Conservation (phyloP, 1,140 invertebrate species). For the Magallana angulata region DNA sequence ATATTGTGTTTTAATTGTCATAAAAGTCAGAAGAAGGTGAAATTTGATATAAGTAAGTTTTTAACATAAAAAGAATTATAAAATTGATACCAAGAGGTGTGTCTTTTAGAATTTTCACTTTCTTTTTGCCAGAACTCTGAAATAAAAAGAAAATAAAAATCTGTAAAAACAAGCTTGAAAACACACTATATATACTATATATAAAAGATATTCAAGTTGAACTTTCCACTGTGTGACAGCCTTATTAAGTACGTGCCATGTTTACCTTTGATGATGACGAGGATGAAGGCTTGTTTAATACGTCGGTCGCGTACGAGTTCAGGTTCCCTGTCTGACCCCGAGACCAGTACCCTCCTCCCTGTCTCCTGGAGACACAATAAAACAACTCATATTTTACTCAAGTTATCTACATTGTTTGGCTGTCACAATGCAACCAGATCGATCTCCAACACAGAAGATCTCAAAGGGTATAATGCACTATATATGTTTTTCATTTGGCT, state of each 20-base stretch:
- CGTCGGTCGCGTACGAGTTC: conserved; percentile 73
- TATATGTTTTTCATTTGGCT: too few species aligned
- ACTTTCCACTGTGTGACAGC: too few species aligned
- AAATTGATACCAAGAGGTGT: conserved; percentile 67
- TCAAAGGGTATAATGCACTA: too few species aligned
- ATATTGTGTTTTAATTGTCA: too few species aligned
- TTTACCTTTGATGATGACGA: conserved; percentile 54
- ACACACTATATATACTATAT: too few species aligned
- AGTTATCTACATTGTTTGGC: too few species aligned
- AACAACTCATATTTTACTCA: too few species aligned
- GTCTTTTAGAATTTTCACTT: conserved; percentile 76
- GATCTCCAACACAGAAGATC: too few species aligned
- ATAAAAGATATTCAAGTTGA: too few species aligned
- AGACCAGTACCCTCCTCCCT: conserved; percentile 76
- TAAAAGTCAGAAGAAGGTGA: too few species aligned
- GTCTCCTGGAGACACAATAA: conserved; percentile 57
- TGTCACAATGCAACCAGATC: too few species aligned
- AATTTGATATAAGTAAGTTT: too few species aligned
- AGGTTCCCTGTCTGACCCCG: conserved; percentile 74
- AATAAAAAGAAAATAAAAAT: conserved; percentile 43
- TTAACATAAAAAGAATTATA: neutral
- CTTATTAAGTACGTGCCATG: neutral
- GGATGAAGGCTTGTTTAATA: conserved; percentile 62
- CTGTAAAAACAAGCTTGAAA: neutral
- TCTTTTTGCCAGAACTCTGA: conserved; percentile 69